These are phyloP conservation scores for Polymixis lichenea DNA, from an alignment of 2,888 invertebrate species.

Conservation along the genomic window DNA sequence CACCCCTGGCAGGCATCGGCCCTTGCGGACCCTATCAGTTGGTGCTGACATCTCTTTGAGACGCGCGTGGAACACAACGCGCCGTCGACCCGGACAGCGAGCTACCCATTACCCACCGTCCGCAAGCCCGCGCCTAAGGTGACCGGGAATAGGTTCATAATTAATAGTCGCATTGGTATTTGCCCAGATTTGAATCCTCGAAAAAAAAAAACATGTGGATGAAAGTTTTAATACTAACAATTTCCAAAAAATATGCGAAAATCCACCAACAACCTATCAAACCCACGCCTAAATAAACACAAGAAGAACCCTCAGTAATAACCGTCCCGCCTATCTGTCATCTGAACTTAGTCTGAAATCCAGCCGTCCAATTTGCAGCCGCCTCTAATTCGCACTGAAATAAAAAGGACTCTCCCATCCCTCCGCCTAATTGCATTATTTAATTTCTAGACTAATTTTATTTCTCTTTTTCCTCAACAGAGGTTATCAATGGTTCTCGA, in stretches of 20 bases:
- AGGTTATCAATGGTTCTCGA: conserved; percentile 51
- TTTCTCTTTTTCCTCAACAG: conserved; percentile 51
- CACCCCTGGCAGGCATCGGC: too few relatives aligned
- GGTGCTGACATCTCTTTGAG: too few relatives aligned
- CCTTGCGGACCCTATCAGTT: too few relatives aligned
- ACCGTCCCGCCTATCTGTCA: conserved; percentile 31
- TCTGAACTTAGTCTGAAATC: conserved; percentile 26
- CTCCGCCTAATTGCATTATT: conserved; percentile 62
- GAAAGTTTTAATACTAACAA: neutral
- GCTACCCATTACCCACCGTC: too few relatives aligned
- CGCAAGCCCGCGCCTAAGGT: too few relatives aligned
- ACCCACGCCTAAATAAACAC: conserved; percentile 5
- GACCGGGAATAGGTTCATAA: too few relatives aligned
- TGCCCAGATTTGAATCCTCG: too few relatives aligned
- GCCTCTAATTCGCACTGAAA: conserved; percentile 47
- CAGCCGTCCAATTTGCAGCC: conserved; percentile 48
- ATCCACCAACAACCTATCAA: neutral
- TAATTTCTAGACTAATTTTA: conserved; percentile 66
- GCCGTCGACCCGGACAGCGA: too few relatives aligned
- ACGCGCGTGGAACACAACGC: too few relatives aligned
- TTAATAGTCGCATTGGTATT: too few relatives aligned
- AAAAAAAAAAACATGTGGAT: too few relatives aligned
- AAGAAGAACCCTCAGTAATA: conserved; percentile 2
- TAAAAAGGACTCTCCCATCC: conserved; percentile 48
- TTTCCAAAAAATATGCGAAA: too few relatives aligned